Conservation (phyloP, 2,888 invertebrate genomes). For the Pyrrhosoma nymphula region DNA sequence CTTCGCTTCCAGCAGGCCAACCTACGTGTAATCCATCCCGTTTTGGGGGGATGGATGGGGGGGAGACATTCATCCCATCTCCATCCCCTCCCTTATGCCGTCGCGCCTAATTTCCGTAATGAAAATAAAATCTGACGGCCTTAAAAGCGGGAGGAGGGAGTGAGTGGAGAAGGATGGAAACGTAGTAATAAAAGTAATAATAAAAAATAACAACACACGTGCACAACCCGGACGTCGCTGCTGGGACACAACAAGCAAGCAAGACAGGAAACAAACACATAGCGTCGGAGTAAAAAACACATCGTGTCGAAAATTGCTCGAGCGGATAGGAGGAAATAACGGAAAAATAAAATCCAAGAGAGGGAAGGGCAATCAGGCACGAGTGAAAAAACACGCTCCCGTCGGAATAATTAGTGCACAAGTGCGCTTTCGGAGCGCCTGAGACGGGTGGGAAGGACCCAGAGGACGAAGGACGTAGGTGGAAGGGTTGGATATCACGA, state of each 20-base stretch:
- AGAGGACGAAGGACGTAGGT: neutral
- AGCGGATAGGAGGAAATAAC: neutral
- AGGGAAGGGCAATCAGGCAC: neutral
- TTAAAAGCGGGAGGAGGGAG: neutral
- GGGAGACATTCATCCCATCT: neutral
- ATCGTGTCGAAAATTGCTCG: neutral
- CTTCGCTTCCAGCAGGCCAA: neutral
- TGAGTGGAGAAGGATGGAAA: neutral
- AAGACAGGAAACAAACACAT: neutral
- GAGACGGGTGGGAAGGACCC: neutral
- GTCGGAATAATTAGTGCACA: neutral
- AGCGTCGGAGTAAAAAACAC: too few relatives aligned
- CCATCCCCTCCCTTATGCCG: neutral
- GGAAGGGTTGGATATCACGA: neutral
- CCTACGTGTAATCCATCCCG: too few relatives aligned
- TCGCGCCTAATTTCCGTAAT: neutral
- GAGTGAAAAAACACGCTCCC: neutral
- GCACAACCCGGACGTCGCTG: neutral
- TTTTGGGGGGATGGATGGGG: too few relatives aligned
- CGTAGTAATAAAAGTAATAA: neutral
- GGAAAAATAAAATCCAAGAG: neutral
- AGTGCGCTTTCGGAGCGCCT: neutral
- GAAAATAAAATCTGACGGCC: neutral
- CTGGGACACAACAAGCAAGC: neutral
- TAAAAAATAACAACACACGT: neutral